Evolutionary conservation across 2,113 vertebrate genomes (phyloP), one percentile per base, ranked within the genome.

Genomic region (Sapayoa aenigma): DNA sequence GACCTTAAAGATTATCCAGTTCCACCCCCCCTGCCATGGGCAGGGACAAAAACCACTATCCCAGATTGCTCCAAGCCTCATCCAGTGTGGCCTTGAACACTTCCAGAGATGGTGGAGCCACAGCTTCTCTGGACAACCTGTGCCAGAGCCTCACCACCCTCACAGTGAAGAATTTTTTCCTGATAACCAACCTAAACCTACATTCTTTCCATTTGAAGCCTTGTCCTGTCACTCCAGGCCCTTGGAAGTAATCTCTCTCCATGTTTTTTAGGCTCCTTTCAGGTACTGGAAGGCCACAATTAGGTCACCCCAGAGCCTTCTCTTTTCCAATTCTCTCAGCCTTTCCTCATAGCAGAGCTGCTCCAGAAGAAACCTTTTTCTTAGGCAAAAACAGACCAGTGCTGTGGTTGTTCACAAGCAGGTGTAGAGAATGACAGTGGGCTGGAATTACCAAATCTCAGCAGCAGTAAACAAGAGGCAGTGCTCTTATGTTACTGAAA

Each of bases 341-440:
- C 15, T 59, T 67, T 74, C 10, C 12, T 35, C 15, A 16, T 1
- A 50, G 37, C 27, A 66, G 52, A 44, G 22, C 3, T 37, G 50
- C 12, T 74, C 37, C 27, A 46, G 44, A 46, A 46, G 19, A 66
- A 49, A 68, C 7, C 7, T 60, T 46, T 25, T 55, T 22, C 49
- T 2, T 18, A 10, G 31, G 9, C 1, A 22, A 42, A 53, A 20
- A 46, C 24, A 5, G 1, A 17, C 2, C 11, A 44, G 35, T 0
- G 1, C 11, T 52, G 11, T 15, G 3, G 9, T 41, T 80, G 49
- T 19, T 89, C 25, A 68, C 24, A 63, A 35, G 16, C 35, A n/a
- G 19, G 23, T 60, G 21, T 56, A 52, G 55, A 24, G 65, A 22
- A 24, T 79, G 53, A 30, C 12, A 52, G 20, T 74, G 41, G 31